Conservation (phyloP, 2,797 vertebrate genomes). For the Limosa lapponica region DNA sequence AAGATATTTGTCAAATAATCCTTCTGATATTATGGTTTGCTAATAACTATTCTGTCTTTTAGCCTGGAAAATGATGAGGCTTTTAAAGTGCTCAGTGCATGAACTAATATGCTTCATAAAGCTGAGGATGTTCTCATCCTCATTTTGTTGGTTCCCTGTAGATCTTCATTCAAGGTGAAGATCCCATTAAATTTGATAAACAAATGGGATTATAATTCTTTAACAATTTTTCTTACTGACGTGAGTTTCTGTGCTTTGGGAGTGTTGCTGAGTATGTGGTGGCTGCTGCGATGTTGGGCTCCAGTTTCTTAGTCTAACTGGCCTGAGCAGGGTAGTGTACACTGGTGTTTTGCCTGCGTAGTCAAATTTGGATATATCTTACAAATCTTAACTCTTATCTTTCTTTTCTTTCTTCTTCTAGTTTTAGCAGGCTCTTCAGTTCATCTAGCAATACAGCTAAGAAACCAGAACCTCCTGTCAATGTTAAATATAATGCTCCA, state of each 20-base stretch:
- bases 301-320: background rate
- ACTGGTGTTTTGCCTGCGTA: background rate
- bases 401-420: conserved; percentile 72
- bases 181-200: background rate
- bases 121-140: background rate
- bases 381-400: background rate
- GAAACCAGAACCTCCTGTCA: conserved; percentile 94
- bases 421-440: conserved; percentile 98
- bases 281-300: conserved; percentile 9
- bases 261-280: conserved; percentile 1
- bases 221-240: background rate
- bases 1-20: background rate
- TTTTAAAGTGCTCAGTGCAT: background rate
- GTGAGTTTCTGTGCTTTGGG: background rate
- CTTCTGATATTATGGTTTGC: background rate
- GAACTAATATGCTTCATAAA: background rate
- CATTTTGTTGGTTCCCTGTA: background rate
- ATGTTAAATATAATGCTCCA: conserved; percentile 97
- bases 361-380: background rate
- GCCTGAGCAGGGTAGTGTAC: conserved; percentile 9
- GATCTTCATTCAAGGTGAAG: background rate
- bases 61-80: background rate
- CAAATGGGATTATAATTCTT: background rate
- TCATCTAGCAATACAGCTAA: conserved; percentile 88
- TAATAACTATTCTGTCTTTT: background rate